Conservation (phyloP, 2,888 invertebrate genomes). For the Sphaeridia pumilis region DNA sequence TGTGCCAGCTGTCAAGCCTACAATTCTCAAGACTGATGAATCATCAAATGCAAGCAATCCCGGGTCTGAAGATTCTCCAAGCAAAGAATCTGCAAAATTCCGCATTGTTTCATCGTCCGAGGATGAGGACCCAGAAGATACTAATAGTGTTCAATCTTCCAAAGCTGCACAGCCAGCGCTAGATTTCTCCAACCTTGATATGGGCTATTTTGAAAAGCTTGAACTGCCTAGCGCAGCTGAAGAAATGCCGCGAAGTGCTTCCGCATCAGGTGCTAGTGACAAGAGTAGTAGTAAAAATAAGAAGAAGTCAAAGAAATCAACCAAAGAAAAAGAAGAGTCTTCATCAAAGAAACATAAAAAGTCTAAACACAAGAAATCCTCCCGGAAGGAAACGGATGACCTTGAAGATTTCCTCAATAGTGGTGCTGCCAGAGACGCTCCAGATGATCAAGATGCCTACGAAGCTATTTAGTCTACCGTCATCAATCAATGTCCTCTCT, state of each 20-base stretch:
- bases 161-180: neutral
- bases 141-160: neutral
- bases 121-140: conserved; percentile 11
- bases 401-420: conserved; percentile 53
- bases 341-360: conserved; percentile 10
- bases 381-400: conserved; percentile 46
- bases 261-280: conserved; percentile 14
- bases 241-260: conserved; percentile 8
- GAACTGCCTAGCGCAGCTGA: conserved; percentile 7
- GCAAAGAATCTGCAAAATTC: conserved; percentile 14
- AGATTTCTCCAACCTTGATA: conserved; percentile 8
- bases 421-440: conserved; percentile 39
- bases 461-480: conserved; percentile 29
- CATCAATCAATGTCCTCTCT: too few species aligned
- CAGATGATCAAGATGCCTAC: conserved; percentile 25
- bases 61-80: conserved; percentile 1
- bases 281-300: conserved; percentile 32
- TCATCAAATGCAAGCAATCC: too few species aligned
- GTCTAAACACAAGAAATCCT: conserved; percentile 20
- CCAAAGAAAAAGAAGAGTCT: neutral
- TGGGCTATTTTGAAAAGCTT: conserved; percentile 10
- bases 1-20: conserved; percentile 3
- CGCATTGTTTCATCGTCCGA: conserved; percentile 20
- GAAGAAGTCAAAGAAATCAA: conserved; percentile 16
- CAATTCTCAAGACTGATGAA: conserved; percentile 3